Base-by-base conservation (phyloP, 2,888 invertebrate species). In the Galerucella pusilla region DNA sequence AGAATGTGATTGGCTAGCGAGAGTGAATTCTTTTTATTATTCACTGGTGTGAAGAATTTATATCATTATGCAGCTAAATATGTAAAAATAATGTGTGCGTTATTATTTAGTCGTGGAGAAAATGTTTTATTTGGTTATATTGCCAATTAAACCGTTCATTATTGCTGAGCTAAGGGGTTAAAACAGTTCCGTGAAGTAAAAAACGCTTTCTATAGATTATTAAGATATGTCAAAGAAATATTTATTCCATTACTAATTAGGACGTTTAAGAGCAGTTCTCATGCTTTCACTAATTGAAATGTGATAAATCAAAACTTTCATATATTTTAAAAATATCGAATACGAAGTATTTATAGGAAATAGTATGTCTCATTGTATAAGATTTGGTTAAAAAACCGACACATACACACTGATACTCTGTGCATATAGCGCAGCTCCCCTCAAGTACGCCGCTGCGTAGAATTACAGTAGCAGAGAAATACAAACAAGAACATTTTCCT, bases 401-500 rank as follows among this genome's bases (percentile, higher is more conserved):
- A 60, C 28, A 28, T 16, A 28, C 9, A 11, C 4, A 25, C 35
- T 20, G 16, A 7, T 35, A 28, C 35, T 61, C 35, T 28, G 61
- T 28, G 7, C n/a, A 9, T 57, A 49, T 20, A 57, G 57, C n/a
- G n/a, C 16, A 57, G 9, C 28, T 61, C 35, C 28, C 16, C 7
- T 61, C 61, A 35, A 9, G 20, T 65, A 46, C 64, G 64, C 64
- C 64, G 64, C 64, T 65, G 64, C n/a, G 20, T 46, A 46, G 3
- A 45, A 49, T 35, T 35, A 28, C 28, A 61, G 61, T 65, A 65
- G 45, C 64, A 65, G 46, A 65, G 25, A 11, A 45, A 65, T 28
- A 46, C 16, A 70, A 70, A 63, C 35, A 67, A 60, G 68, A 68
- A 61, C 46, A 68, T 66, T 76, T 76, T 76, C 75, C 75, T 76